phyloP scores from a whole-genome alignment of 2,888 invertebrate species.

The Andrena bucephala region DNA sequence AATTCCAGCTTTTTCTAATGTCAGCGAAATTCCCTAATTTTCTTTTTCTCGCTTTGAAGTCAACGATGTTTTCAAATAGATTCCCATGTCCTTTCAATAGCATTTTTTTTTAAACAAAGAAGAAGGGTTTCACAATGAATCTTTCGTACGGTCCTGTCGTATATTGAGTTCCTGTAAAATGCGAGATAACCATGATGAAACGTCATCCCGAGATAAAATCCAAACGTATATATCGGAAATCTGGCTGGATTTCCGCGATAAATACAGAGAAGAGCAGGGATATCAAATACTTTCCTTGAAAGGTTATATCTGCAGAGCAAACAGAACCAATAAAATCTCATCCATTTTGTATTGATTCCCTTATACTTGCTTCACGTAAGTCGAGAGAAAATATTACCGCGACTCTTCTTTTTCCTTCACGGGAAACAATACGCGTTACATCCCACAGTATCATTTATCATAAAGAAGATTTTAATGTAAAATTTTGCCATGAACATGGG shows the following conservation, averaged over 20 bases:
- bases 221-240: conserved; percentile 26
- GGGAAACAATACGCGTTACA: background rate
- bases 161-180: conserved; percentile 33
- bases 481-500: too few relatives aligned
- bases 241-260: conserved; percentile 25
- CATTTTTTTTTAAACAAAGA: background rate
- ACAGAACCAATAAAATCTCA: conserved; percentile 40
- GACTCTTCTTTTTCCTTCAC: background rate
- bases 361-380: background rate
- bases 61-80: background rate
- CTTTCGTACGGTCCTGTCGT: conserved; percentile 22
- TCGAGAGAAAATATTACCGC: conserved; percentile 10
- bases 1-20: background rate
- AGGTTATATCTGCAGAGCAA: conserved; percentile 2
- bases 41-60: background rate
- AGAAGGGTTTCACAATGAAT: conserved; percentile 18
- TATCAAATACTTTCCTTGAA: conserved; percentile 16
- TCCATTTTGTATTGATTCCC: conserved; percentile 34
- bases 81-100: background rate
- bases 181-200: background rate
- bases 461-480: background rate
- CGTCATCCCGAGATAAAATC: conserved; percentile 35
- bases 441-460: background rate
- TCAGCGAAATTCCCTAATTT: background rate
- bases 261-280: conserved; percentile 10